phyloP scores from a whole-genome alignment of 2,888 invertebrate species.

The Odontomyia ornata region DNA sequence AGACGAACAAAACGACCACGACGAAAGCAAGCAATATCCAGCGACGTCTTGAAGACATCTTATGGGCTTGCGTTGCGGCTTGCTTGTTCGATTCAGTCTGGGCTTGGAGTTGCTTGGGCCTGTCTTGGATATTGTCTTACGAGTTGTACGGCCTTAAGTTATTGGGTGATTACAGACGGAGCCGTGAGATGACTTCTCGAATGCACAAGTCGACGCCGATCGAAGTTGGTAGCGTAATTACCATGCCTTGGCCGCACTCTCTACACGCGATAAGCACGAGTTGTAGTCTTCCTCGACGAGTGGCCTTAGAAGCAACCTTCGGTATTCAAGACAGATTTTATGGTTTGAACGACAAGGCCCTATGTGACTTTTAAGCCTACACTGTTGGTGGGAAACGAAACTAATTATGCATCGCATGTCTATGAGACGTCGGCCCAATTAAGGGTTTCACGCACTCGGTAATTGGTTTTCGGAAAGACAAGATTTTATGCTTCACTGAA shows the following conservation, averaged over 20 bases:
- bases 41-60: constrained; percentile 22
- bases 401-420: constrained; percentile 3
- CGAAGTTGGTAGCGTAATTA: constrained; percentile 42
- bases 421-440: background rate
- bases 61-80: constrained; percentile 23
- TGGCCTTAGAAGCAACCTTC: constrained; percentile 29
- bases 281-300: constrained; percentile 26
- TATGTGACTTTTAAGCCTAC: background rate
- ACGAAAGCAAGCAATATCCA: background rate
- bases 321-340: constrained; percentile 30
- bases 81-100: background rate
- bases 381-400: background rate
- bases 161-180: constrained; percentile 38
- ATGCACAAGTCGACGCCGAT: background rate
- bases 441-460: background rate
- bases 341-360: constrained; percentile 16
- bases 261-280: constrained; percentile 43
- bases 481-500: too few relatives aligned
- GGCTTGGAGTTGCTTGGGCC: background rate
- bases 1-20: constrained; percentile 17
- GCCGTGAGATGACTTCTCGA: constrained; percentile 38
- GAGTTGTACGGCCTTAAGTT: constrained; percentile 20
- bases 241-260: constrained; percentile 41
- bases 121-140: background rate
- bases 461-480: too few relatives aligned